These are phyloP conservation scores for Cynocephalus volans DNA, from an alignment of 2,113 vertebrate species.

Conservation along the genomic window DNA sequence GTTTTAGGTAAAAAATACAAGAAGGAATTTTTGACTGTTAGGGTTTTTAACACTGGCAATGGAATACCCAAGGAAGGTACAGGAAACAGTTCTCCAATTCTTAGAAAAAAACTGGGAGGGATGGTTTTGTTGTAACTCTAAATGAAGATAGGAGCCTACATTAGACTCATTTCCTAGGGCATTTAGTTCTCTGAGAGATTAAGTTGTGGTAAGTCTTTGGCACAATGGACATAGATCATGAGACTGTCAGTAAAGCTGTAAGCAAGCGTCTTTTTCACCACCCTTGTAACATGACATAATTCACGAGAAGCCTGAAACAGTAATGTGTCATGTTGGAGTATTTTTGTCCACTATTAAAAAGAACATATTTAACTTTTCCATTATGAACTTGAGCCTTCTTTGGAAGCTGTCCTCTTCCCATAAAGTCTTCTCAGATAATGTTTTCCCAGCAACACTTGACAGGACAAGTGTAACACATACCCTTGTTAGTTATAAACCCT, in stretches of 20 bases:
- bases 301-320: conserved; percentile 60
- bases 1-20: conserved; percentile 32
- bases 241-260: neutral
- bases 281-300: conserved; percentile 32
- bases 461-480: neutral
- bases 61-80: neutral
- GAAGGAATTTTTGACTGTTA: neutral
- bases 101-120: neutral
- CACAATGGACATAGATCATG: neutral
- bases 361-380: conserved; percentile 63
- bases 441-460: conserved; percentile 51
- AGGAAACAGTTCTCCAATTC: neutral
- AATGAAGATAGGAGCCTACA: neutral
- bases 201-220: neutral
- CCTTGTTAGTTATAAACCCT: neutral
- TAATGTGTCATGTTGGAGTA: neutral
- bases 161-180: neutral
- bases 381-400: conserved; percentile 55
- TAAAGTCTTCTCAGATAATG: conserved; percentile 46
- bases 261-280: neutral
- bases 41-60: neutral
- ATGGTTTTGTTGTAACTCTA: neutral
- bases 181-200: neutral
- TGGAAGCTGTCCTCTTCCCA: conserved; percentile 52
- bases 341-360: conserved; percentile 57